Evolutionary conservation across 2,113 vertebrate species (phyloP), one percentile per base, ranked within the genome.

Genomic region (Redunca redunca): DNA sequence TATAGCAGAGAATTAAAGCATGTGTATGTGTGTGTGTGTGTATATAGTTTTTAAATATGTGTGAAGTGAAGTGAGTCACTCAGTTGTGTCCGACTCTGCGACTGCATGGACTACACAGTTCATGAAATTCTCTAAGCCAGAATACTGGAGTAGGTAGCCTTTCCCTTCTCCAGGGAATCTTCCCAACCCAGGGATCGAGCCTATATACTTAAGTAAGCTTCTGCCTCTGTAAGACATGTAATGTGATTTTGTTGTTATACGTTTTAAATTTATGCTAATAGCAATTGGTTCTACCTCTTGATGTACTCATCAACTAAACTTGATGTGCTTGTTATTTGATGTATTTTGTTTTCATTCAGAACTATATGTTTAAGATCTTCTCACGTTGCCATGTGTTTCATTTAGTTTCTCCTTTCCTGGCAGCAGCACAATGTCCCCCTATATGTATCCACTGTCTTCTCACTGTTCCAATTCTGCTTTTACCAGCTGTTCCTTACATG

Each of bases 41-140:
- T 40, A n/a, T 67, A 19, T 71, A 77, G 40, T 26, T 77, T 77
- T 43, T 14, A 77, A 77, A 26, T 43, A 43, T 15, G 40, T 74
- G 19, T 71, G n/a, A 40, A 12, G n/a, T 36, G n/a, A 36, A 23
- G 19, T 36, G n/a, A 71, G 19, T 71, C 36, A 19, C 67, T 36
- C 19, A 40, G 10, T 74, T 6, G 2, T 25, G 67, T 40, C 67
- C 0, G 0, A 25, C 67, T 74, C 19, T 74, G 67, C 0, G 21
- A 74, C 36, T 0, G 0, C 67, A 40, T 40, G 36, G 36, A 40
- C 33, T n/a, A 5, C 6, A 23, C 67, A 40, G 67, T 23, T 12
- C 67, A 74, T 74, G 67, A 13, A 23, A 74, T 74, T 74, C 19
- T 74, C 19, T 12, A 6, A 0, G 67, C 67, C 67, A 74, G n/a